A percentile compares a stretch with the other conserved stretches of the same genome.
These are phyloP conservation scores for Narcine bancroftii DNA, from an alignment of 2,113 vertebrate species.

Conservation along the genomic window DNA sequence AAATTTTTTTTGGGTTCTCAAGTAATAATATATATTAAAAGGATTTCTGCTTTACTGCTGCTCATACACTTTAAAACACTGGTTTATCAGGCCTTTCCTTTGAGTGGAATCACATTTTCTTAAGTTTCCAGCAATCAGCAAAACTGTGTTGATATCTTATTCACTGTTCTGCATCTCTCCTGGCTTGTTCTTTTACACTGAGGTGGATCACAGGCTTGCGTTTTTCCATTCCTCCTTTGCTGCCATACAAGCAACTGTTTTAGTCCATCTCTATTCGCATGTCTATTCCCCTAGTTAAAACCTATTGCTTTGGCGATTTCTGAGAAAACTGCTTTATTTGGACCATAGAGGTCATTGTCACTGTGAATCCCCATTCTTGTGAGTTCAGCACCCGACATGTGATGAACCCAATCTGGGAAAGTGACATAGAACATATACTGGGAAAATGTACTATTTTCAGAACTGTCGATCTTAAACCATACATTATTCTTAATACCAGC, in stretches of 20 bases:
- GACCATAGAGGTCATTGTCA: neutral
- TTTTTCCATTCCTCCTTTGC: neutral
- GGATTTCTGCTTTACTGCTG: neutral
- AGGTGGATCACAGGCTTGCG: neutral
- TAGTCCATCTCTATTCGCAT: neutral
- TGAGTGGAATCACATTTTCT: neutral
- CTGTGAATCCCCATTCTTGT: neutral
- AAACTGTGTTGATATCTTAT: neutral
- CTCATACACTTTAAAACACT: neutral
- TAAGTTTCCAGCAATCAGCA: neutral
- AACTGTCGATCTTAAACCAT: neutral
- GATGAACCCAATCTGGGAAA: neutral
- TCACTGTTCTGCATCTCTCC: neutral
- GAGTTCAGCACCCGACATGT: neutral
- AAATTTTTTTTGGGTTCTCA: neutral
- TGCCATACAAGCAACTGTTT: slow-evolving; percentile 15
- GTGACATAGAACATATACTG: neutral
- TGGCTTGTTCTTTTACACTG: neutral
- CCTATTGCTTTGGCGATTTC: neutral
- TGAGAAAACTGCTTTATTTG: neutral
- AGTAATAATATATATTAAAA: neutral
- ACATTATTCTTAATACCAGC: neutral
- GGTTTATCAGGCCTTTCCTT: neutral
- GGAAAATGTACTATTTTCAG: slow-evolving; percentile 23
- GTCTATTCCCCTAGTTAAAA: neutral